phyloP scores from a whole-genome alignment of 2,113 vertebrate genomes.

The Lepisosteus oculatus region DNA sequence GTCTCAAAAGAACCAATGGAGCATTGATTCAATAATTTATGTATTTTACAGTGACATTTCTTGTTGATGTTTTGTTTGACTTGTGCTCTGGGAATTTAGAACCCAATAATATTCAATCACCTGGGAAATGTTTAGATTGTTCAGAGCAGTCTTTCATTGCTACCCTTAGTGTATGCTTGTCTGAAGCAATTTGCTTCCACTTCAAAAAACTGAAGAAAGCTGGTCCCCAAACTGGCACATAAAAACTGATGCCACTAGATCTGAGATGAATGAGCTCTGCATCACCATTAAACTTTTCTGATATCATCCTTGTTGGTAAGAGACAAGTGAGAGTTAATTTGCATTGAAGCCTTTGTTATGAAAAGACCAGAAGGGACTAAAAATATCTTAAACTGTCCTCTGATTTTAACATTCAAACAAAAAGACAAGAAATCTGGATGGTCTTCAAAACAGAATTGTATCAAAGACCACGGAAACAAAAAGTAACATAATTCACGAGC shows the following conservation, averaged over 20 bases:
- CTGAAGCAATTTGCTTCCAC: constrained; percentile 14
- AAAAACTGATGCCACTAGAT: constrained; percentile 16
- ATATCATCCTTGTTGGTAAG: too few species aligned
- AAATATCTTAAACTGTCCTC: too few species aligned
- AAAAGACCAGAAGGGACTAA: constrained; percentile 2
- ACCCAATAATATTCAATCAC: not conserved
- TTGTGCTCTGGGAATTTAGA: not conserved
- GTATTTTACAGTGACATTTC: not conserved
- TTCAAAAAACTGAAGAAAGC: not conserved
- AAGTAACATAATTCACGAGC: too few species aligned
- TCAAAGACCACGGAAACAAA: too few species aligned
- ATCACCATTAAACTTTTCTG: too few species aligned
- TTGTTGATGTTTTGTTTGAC: not conserved
- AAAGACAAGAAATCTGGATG: too few species aligned
- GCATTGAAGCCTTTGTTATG: constrained; percentile 17
- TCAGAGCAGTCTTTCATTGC: constrained; percentile 5
- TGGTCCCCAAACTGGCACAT: not conserved
- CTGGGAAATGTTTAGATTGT: not conserved
- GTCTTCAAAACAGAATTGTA: too few species aligned
- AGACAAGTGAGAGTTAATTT: constrained; percentile 9
- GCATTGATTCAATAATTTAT: not conserved
- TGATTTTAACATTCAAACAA: too few species aligned
- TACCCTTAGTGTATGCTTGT: constrained; percentile 10
- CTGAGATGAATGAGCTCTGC: not conserved
- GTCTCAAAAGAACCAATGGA: not conserved